Conservation (phyloP, 1,140 invertebrate species). For the Drosophila mauritiana region DNA sequence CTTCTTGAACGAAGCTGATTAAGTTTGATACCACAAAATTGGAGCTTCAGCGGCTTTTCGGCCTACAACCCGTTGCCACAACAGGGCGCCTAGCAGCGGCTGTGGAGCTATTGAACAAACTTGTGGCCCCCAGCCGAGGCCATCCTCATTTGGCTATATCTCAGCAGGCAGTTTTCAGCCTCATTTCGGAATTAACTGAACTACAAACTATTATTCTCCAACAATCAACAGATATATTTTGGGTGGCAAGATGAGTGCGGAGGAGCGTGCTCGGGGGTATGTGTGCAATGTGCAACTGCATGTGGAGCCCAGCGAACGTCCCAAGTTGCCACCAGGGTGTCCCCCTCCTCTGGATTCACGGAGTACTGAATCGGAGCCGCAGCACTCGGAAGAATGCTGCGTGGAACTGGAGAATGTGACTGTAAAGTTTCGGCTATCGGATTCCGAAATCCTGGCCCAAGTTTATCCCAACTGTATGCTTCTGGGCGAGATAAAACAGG, state of each 20-base stretch:
- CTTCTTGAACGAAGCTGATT: neutral
- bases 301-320: constrained; percentile 42
- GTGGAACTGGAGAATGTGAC: constrained; percentile 72
- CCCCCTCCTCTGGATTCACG: constrained; percentile 9
- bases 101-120: constrained; percentile 73
- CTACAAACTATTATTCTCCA: constrained; percentile 8
- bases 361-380: constrained; percentile 53
- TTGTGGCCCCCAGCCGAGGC: constrained; percentile 13
- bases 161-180: constrained; percentile 43
- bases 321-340: constrained; percentile 29
- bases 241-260: constrained; percentile 47
- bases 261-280: constrained; percentile 23
- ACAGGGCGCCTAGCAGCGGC: constrained; percentile 72
- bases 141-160: constrained; percentile 5
- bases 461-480: constrained; percentile 82
- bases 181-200: constrained; percentile 14
- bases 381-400: constrained; percentile 35
- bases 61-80: constrained; percentile 60
- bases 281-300: constrained; percentile 64
- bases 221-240: constrained; percentile 17
- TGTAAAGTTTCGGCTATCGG: constrained; percentile 74
- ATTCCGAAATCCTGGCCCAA: constrained; percentile 71
- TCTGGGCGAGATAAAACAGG: constrained; percentile 75
- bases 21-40: neutral
- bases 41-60: constrained; percentile 14